Conservation (phyloP, 2,113 vertebrate genomes). For the Malaclemys terrapin region DNA sequence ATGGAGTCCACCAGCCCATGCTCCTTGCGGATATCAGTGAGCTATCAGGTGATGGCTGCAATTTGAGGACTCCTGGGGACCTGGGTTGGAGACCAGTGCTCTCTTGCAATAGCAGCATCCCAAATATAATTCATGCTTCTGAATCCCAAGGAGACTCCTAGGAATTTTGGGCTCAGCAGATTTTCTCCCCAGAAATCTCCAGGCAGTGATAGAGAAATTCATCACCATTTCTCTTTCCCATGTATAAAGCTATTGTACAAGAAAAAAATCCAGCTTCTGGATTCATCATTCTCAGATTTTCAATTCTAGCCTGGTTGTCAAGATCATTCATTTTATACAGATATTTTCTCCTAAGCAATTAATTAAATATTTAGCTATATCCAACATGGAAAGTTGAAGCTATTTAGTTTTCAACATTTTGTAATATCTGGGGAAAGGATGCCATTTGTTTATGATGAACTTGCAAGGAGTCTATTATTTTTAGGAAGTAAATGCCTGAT, state of each 20-base stretch:
- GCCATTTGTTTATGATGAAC: conserved; percentile 23
- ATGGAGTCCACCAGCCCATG: too few species aligned
- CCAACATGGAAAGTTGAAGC: not conserved
- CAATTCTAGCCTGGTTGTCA: not conserved
- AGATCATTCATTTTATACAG: not conserved
- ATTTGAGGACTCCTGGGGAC: too few species aligned
- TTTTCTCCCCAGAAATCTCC: not conserved
- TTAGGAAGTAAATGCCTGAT: conserved; percentile 70
- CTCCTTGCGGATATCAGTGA: too few species aligned
- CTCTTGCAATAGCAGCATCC: not conserved
- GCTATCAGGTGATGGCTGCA: too few species aligned
- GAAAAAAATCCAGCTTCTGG: not conserved
- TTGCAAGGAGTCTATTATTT: conserved; percentile 20
- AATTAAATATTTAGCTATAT: not conserved
- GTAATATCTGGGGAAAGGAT: conserved; percentile 8
- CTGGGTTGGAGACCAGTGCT: too few species aligned
- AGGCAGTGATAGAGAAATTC: not conserved
- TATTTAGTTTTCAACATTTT: conserved; percentile 29
- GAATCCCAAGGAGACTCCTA: not conserved
- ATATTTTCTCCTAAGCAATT: not conserved
- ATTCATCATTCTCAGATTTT: not conserved
- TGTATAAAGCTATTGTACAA: not conserved
- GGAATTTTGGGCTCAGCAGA: not conserved
- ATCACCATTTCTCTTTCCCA: not conserved
- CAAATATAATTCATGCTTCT: not conserved